phyloP scores from a whole-genome alignment of 2,888 invertebrate species.

The Campoplex capitator region DNA sequence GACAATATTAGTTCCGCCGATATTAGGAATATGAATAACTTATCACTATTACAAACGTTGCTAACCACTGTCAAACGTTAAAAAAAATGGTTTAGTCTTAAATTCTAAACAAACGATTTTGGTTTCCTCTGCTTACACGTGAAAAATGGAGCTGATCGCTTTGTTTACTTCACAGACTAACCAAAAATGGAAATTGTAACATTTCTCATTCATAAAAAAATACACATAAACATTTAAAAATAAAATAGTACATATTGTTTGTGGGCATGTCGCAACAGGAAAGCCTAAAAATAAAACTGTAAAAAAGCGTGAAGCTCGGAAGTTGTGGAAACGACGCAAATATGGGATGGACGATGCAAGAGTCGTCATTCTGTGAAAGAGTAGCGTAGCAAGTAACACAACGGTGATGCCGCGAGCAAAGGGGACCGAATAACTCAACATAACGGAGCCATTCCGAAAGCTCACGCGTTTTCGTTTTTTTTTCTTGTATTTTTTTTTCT shows the following conservation, averaged over 20 bases:
- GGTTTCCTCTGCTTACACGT: neutral
- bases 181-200: neutral
- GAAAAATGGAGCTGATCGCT: no score
- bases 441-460: conserved; percentile 11
- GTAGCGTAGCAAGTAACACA: neutral
- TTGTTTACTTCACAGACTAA: no score
- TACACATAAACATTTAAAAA: no score
- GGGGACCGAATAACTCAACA: conserved; percentile 21
- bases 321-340: neutral
- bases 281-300: neutral
- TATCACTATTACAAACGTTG: no score
- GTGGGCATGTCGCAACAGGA: neutral
- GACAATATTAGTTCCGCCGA: no score
- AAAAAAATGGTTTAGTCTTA: neutral
- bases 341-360: neutral
- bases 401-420: neutral
- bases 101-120: neutral
- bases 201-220: no score
- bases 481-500: conserved; percentile 6
- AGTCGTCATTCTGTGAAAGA: neutral
- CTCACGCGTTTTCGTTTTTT: conserved; percentile 27
- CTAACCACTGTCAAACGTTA: no score
- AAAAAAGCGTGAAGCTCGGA: neutral
- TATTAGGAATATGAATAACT: no score
- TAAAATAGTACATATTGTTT: neutral